phyloP scores from a whole-genome alignment of 2,797 vertebrate species.

The Falco biarmicus region DNA sequence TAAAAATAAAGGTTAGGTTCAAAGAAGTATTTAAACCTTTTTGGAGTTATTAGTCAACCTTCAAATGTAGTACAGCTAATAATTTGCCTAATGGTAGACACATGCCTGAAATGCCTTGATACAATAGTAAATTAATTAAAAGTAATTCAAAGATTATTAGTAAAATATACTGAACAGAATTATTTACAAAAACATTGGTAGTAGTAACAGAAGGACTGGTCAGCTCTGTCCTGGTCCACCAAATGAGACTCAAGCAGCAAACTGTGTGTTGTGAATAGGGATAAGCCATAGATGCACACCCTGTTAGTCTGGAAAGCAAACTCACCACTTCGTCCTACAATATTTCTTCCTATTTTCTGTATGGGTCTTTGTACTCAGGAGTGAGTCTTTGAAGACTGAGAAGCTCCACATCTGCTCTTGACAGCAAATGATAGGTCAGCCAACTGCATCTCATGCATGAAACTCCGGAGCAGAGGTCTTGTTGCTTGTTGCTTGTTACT shows the following conservation, averaged over 20 bases:
- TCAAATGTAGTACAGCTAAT: background rate
- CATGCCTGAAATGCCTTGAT: background rate
- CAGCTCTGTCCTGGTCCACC: rapidly evolving
- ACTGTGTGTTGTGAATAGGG: background rate
- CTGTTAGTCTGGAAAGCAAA: background rate
- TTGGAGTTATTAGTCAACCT: background rate
- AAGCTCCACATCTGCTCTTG: background rate
- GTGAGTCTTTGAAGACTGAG: background rate
- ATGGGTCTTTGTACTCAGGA: rapidly evolving
- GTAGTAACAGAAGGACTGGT: background rate
- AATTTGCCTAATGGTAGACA: background rate
- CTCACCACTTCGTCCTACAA: too few relatives aligned
- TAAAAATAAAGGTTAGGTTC: background rate
- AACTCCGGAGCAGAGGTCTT: background rate
- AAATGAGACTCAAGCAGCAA: background rate
- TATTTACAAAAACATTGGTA: background rate
- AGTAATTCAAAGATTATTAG: background rate
- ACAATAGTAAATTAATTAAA: background rate
- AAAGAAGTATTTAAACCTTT: background rate
- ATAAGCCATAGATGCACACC: background rate
- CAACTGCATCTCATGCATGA: background rate
- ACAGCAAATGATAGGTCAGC: background rate
- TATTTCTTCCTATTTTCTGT: background rate
- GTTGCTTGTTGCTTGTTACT: background rate
- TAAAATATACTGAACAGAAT: background rate